Conservation (phyloP, 2,113 vertebrate genomes). For the Pycnonotus jocosus region DNA sequence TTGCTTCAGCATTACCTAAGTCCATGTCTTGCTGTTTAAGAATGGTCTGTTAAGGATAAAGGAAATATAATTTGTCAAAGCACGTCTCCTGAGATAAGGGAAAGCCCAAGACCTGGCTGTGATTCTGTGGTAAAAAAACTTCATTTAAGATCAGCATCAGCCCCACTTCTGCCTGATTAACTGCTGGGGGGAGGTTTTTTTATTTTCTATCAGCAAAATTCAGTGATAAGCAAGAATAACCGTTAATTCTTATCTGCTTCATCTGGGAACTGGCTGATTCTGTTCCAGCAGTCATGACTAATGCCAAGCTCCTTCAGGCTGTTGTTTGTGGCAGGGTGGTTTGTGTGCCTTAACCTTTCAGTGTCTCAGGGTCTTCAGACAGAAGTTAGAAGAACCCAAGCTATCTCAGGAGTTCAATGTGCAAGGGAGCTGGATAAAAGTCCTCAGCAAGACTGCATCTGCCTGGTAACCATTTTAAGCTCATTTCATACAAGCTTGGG, state of each 20-base stretch:
- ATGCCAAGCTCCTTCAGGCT: neutral
- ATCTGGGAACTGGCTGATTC: neutral
- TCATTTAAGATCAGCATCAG: neutral
- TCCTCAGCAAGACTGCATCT: neutral
- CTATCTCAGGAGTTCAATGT: neutral
- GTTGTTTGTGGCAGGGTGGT: neutral
- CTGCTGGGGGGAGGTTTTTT: too few species aligned
- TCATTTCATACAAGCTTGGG: neutral
- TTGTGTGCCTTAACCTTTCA: neutral
- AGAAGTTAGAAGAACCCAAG: neutral
- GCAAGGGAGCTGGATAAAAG: neutral
- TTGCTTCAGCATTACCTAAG: neutral
- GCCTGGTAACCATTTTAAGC: neutral
- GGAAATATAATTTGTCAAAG: neutral
- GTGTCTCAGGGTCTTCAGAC: neutral
- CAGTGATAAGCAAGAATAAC: accelerated
- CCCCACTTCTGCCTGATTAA: neutral
- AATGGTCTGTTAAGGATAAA: neutral
- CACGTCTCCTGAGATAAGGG: too few species aligned
- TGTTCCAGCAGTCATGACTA: neutral
- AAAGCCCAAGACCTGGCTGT: neutral
- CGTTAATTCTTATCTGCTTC: neutral
- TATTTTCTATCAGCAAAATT: neutral
- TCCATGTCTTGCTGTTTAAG: neutral
- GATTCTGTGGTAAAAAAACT: neutral